Evolutionary conservation across 53 echinoderm and acorn worm species (phyloP), one percentile per base, ranked within the genome.

Genomic region (Stichopus horrens): DNA sequence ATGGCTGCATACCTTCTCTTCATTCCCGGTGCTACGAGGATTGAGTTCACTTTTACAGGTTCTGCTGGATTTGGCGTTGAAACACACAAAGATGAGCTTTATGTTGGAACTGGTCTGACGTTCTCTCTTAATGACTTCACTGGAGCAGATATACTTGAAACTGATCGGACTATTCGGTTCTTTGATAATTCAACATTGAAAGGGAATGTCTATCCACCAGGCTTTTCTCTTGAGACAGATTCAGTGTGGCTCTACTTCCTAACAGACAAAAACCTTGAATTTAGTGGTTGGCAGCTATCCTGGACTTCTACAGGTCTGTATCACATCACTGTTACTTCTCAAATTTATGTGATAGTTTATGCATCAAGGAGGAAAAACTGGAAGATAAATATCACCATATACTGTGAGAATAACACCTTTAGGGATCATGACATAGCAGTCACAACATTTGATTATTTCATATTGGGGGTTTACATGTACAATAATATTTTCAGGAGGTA

Each of bases 81-180:
- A 74, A 79, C 88, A 9, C 86, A 91, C 74, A 96, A 96, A 65
- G 96, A 96, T 77, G 96, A 96, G 84, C 86, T 96, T 74, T 95
- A 93, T 78, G 89, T 96, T 20, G 96, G 96, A 73, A 58, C 80
- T 7, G 75, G 87, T 9, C 21, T 87, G 55, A 13, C 0, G 1
- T 74, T 73, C 74, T 55, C 74, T 21, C n/a, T 10, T 13, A 9
- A 0, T 4, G 75, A 74, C 57, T 8, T 85, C 59, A 53, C 14
- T 2, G 58, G 75, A 8, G 75, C n/a, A 8, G 56, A 75, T 75
- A 23, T 85, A 18, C 2, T 85, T 23, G 85, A 67, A 14, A 23
- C 2, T 2, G 67, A 23, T 37, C 23, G 54, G 18, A 56, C 9
- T n/a, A 20, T 87, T 18, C 75, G 74, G 4, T 87, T 87, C 74